Evolutionary conservation across 2,888 invertebrate genomes (phyloP).

Genomic region (Ernsta delagoae): DNA sequence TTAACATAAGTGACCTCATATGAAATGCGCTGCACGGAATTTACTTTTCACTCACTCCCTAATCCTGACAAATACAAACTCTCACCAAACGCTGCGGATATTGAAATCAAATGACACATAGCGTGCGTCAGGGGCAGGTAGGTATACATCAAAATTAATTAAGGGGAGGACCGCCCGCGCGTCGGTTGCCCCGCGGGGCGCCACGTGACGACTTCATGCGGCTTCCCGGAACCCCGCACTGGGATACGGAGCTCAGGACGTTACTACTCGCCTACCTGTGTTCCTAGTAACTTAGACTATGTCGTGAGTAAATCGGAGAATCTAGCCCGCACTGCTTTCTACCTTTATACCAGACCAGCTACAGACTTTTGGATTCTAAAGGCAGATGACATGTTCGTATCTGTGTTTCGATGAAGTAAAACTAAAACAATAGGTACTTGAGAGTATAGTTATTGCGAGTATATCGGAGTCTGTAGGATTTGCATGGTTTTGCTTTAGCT

Average conservation of each 20-base stretch:
- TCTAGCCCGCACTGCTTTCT: no score
- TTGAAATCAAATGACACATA: conserved; percentile 36
- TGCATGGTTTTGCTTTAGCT: no score
- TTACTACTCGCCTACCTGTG: conserved; percentile 11
- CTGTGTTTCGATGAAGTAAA: no score
- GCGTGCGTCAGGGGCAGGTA: conserved; percentile 41
- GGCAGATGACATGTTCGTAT: no score
- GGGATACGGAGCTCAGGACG: conserved; percentile 12
- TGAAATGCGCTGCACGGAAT: not conserved
- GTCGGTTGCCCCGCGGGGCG: conserved; percentile 75
- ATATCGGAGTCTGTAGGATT: no score
- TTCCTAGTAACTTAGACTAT: no score
- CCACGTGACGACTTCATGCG: conserved; percentile 78
- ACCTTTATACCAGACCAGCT: no score
- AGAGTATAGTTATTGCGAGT: no score
- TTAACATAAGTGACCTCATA: not conserved
- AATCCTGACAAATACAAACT: conserved; percentile 4
- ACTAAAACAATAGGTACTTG: no score
- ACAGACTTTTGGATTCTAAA: no score
- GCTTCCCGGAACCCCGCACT: conserved; percentile 67
- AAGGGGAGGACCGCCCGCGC: conserved; percentile 78
- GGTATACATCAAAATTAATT: conserved; percentile 82
- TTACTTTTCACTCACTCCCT: not conserved
- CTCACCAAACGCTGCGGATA: conserved; percentile 23
- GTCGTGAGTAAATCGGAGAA: no score